Base-by-base conservation (phyloP, 1,140 invertebrate genomes). In the Phymorhynchus buccinoides region DNA sequence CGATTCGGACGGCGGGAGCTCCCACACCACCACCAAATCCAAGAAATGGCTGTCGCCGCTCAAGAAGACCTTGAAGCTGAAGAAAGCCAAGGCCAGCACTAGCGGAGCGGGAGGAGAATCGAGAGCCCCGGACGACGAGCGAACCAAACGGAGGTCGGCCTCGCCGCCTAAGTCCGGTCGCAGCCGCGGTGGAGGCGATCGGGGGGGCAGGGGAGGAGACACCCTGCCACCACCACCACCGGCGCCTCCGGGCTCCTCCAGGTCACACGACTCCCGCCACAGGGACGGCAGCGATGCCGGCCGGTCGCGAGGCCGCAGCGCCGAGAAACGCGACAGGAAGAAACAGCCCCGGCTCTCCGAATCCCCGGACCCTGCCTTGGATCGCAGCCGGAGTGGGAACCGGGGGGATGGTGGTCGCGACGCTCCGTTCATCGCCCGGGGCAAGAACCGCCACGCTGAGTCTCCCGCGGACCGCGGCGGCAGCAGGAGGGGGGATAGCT, bases 1-100 rank as follows among this genome's bases (percentile, higher is more conserved):
- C 14, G 41, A 32, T 9, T 42, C 81, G 7, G 41, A 66, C n/a
- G 81, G 73, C 6, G n/a, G n/a, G n/a, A n/a, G n/a, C 22, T 62
- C 56, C n/a, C 56, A 62, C 56, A 9, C 22, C 3, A 12, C 48
- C 3, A 22, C 66, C 56, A 71, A 71, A 39, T 32, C 66, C 18
- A 83, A 73, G 80, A 81, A 81, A 52, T 81, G 80, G 52, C 52
- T 81, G 80, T 81, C 80, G 18, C 80, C 80, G 4, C 62, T 83
- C 2, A 68, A 30, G 27, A 83, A 83, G 66, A 83, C 81, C 14
- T 30, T 83, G 62, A 83, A 83, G 22, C 39, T 83, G 62, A 83
- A 83, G 41, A 83, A 83, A 41, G 44, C 48, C 56, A 83, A 83
- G 41, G 32, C 12, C 14, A 42, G 12, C 0, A 27, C 39, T 30